Conservation (phyloP, 2,888 invertebrate species). For the Barypeithes pellucidus region DNA sequence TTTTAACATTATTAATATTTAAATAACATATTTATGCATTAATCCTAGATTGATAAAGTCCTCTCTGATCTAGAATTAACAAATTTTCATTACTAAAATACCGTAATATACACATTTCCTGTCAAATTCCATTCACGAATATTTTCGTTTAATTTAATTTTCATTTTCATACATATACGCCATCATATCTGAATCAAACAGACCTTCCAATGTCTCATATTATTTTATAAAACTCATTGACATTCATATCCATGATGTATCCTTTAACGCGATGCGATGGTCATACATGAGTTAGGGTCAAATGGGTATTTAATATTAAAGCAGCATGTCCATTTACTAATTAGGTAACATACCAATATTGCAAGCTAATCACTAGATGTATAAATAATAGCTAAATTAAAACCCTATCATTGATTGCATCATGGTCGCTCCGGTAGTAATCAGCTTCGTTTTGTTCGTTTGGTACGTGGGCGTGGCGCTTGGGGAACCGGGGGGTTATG, state of each 20-base stretch:
- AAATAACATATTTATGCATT: too few species aligned
- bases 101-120: not conserved
- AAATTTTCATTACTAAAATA: too few species aligned
- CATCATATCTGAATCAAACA: not conserved
- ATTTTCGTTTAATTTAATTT: not conserved
- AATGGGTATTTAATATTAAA: conserved; percentile 24
- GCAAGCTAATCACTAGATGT: conserved; percentile 27
- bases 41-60: too few species aligned
- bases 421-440: conserved; percentile 11
- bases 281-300: conserved; percentile 34
- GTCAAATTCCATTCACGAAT: too few species aligned
- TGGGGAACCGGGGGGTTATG: conserved; percentile 38
- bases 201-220: not conserved
- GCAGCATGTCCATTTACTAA: conserved; percentile 27
- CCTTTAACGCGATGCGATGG: conserved; percentile 31
- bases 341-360: conserved; percentile 14
- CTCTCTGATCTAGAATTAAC: too few species aligned
- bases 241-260: conserved; percentile 10
- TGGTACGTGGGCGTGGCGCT: not conserved
- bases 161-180: not conserved
- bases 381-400: conserved; percentile 31
- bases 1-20: too few species aligned
- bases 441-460: conserved; percentile 23
- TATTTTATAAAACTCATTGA: conserved; percentile 23
- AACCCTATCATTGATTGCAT: conserved; percentile 31